A percentile compares a stretch with the other conserved stretches of the same genome.
phyloP scores from a whole-genome alignment of 2,888 invertebrate species.

The Syrista parreyssii region DNA sequence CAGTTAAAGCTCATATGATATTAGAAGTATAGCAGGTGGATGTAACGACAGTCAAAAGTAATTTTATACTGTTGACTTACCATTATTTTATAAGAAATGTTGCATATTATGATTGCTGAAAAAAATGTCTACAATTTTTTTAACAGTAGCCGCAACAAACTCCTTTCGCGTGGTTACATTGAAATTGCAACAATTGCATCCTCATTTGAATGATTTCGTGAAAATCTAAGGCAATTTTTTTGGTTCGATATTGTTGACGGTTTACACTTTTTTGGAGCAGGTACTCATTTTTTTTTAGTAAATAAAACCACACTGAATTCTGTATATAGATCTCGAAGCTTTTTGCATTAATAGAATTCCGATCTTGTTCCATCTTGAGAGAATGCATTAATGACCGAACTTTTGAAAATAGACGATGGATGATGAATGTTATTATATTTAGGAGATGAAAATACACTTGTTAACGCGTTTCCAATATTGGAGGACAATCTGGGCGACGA shows the following conservation, averaged over 20 bases:
- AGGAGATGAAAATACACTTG: background rate
- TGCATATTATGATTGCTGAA: background rate
- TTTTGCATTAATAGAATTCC: background rate
- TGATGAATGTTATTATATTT: background rate
- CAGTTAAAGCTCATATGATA: background rate
- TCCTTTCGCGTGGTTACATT: background rate
- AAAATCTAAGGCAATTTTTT: background rate
- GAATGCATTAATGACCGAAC: background rate
- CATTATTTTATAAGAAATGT: background rate
- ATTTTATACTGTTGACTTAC: background rate
- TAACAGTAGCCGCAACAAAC: background rate
- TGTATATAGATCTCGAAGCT: background rate
- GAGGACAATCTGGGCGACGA: background rate
- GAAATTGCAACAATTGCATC: background rate
- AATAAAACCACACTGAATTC: background rate
- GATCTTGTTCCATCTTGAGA: background rate
- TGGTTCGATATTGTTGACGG: background rate
- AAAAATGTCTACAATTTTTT: background rate
- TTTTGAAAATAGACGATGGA: background rate
- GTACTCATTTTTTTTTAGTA: background rate
- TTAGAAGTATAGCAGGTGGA: background rate
- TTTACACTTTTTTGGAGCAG: background rate
- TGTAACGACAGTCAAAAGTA: background rate
- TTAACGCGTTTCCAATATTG: background rate
- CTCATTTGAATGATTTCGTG: background rate